Conservation (phyloP, 2,888 invertebrate species). For the Pristionchus entomophagus region DNA sequence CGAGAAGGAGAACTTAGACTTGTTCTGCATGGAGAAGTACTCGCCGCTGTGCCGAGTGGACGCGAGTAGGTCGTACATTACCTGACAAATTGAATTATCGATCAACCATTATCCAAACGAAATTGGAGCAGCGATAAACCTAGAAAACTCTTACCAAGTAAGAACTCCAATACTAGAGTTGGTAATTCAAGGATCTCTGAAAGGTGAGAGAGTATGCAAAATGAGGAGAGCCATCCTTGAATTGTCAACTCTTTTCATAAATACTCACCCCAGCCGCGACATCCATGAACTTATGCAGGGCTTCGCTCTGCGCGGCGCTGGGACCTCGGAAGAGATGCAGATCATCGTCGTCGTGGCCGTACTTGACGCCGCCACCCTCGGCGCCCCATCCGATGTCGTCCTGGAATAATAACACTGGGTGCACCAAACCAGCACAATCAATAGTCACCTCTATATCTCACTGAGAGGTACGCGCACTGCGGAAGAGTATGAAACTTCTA, state of each 20-base stretch:
- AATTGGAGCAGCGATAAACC: no score
- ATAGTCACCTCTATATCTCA: no score
- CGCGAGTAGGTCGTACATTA: conserved; percentile 49
- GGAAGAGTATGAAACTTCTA: no score
- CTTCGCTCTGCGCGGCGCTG: background rate
- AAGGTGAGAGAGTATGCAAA: no score
- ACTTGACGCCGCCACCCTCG: conserved; percentile 1
- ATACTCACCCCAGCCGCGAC: conserved; percentile 26
- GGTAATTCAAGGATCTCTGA: no score
- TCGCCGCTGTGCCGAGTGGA: conserved; percentile 22
- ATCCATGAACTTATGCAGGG: conserved; percentile 38
- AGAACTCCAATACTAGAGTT: no score
- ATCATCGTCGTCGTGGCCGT: conserved; percentile 42
- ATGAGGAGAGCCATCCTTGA: no score
- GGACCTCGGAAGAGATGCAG: conserved; percentile 17
- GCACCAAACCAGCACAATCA: background rate
- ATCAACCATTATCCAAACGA: background rate
- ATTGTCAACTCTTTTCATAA: no score
- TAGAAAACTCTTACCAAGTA: no score
- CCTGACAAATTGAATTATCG: background rate
- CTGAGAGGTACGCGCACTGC: no score
- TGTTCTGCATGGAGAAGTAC: conserved; percentile 49
- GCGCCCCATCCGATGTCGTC: conserved; percentile 48
- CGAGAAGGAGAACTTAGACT: conserved; percentile 50
- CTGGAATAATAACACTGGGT: background rate